Base-by-base conservation (phyloP, 2,888 invertebrate genomes). In the Eupithecia tripunctaria region DNA sequence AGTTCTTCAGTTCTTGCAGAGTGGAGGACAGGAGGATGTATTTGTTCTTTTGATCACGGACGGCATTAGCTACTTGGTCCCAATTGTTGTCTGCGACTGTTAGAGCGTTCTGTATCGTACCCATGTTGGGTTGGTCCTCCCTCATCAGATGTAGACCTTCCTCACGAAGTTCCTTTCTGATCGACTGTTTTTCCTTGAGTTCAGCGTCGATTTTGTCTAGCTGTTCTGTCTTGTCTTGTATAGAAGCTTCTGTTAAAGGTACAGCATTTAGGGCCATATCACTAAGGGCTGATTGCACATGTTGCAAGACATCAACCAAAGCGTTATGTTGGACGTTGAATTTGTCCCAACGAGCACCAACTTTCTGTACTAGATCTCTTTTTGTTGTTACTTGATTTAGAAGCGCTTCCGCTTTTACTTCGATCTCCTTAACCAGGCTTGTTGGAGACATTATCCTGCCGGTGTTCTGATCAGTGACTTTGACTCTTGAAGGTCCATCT, bases 71-170 rank as follows among this genome's bases (percentile, higher is more conserved):
- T 1, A 97, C 93, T 88, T 96, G 96, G 85, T 98, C 98, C 96
- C 97, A 98, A 79, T 96, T 96, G 71, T 96, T 96, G 83, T 98
- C 98, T 60, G 97, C 95, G 0, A 97, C 95, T 0, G 97, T 95
- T 0, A 98, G 89, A 65, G 96, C 96, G 80, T 97, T 97, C 89
- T 98, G 98, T 74, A 98, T 96, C 0, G 96, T 95, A 0, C 97
- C 96, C 89, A 97, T 96, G 80, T 97, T 97, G 68, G 96, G 95
- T 83, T 97, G 96, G 90, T 98, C 97, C 91, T 97, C 96, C 84
- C 97, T 96, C 96, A 98, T 96, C 78, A 98, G 90, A 82, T 96
- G 95, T 70, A 97, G 94, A 0, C 97, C 98, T 92, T 97, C 97
- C 83, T 96, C 96, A 82, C 97, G 96, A n/a, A 98, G 93, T 78